Evolutionary conservation across 2,113 vertebrate species (phyloP).

Genomic region (Campylomormyrus tamandua): DNA sequence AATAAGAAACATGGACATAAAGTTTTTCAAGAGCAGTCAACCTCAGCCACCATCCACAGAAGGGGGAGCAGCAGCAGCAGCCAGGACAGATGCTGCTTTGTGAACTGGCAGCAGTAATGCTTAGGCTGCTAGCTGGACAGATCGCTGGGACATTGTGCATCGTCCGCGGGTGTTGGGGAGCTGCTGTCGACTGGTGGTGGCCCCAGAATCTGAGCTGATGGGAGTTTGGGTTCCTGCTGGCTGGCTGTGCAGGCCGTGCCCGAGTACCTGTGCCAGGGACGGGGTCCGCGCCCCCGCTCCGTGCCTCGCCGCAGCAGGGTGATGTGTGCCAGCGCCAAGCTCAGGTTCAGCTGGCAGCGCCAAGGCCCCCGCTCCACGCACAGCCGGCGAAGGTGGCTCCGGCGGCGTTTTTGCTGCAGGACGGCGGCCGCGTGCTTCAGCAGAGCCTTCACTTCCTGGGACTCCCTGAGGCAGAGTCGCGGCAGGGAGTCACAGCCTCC

Average conservation of each 20-base stretch:
- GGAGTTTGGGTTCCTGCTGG: background rate
- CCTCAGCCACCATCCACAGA: background rate
- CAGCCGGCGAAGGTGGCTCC: conserved; percentile 52
- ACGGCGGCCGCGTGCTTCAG: conserved; percentile 47
- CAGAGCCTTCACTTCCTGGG: conserved; percentile 49
- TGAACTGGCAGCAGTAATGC: background rate
- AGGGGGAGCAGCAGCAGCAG: background rate
- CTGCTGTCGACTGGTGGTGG: background rate
- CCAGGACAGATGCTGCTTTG: background rate
- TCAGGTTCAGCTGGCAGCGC: conserved; percentile 73
- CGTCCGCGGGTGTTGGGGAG: background rate
- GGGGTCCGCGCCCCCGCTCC: conserved; percentile 36
- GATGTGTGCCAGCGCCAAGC: conserved; percentile 64
- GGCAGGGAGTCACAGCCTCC: background rate
- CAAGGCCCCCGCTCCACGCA: conserved; percentile 73
- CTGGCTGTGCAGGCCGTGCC: too few species aligned
- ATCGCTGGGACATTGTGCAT: background rate
- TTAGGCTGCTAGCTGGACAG: background rate
- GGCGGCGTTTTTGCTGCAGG: conserved; percentile 46
- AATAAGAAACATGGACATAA: background rate
- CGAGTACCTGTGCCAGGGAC: conserved; percentile 42
- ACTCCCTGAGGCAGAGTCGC: conserved; percentile 36
- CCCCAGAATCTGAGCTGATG: background rate
- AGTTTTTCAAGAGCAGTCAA: background rate
- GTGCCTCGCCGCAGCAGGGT: conserved; percentile 58